Conservation (phyloP, 2,888 invertebrate species). For the Ceratothoa steindachneri region DNA sequence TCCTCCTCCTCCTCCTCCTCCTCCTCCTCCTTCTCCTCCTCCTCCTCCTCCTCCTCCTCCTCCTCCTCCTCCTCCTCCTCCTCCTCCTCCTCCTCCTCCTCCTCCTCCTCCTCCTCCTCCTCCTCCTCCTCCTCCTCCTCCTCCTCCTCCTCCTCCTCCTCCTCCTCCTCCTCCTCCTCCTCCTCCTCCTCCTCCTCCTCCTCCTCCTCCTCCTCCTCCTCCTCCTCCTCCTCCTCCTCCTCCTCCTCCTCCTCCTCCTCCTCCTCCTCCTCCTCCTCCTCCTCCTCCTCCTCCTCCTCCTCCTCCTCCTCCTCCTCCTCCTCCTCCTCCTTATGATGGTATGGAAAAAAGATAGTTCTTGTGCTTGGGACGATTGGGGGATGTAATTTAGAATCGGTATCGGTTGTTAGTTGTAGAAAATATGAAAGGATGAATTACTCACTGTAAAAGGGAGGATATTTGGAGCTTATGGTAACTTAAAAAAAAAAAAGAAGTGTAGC, state of each 20-base stretch:
- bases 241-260: not conserved
- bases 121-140: not conserved
- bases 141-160: not conserved
- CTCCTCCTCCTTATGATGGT: too few relatives aligned
- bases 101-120: not conserved
- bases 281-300: not conserved
- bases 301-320: not conserved
- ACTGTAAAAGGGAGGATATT: too few relatives aligned
- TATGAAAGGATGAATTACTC: too few relatives aligned
- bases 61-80: not conserved
- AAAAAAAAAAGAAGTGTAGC: too few relatives aligned
- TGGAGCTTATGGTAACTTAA: too few relatives aligned
- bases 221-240: not conserved
- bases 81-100: not conserved
- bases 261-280: not conserved
- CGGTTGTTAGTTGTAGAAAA: too few relatives aligned
- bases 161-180: not conserved
- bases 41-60: not conserved
- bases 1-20: not conserved
- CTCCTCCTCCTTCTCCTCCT: not conserved
- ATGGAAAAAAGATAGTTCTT: slow-evolving; percentile 14
- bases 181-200: not conserved
- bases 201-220: not conserved
- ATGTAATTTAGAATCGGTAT: too few relatives aligned
- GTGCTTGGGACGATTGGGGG: too few relatives aligned